phyloP scores from a whole-genome alignment of 2,113 vertebrate genomes.

The Platichthys stellatus region DNA sequence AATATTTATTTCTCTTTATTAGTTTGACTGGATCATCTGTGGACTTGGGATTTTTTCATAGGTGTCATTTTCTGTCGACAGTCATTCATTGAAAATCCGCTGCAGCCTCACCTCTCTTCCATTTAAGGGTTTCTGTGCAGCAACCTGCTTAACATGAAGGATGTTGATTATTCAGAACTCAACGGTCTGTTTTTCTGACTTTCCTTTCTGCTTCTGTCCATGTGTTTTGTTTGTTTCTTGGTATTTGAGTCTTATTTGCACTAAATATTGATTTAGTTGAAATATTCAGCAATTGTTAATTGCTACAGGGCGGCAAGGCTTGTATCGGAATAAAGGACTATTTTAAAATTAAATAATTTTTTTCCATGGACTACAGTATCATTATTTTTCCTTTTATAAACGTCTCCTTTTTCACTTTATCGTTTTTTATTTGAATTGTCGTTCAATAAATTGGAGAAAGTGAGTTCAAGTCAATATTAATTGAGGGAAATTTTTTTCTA shows the following conservation, averaged over 20 bases:
- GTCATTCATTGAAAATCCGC: conserved; percentile 43
- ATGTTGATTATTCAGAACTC: conserved; percentile 4
- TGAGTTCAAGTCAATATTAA: not conserved
- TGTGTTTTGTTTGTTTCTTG: not conserved
- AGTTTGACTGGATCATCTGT: conserved; percentile 85
- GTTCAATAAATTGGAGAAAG: conserved; percentile 28
- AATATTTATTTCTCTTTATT: conserved; percentile 90
- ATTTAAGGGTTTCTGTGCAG: conserved; percentile 10
- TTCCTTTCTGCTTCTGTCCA: not conserved
- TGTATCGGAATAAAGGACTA: conserved; percentile 11
- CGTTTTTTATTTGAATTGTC: conserved; percentile 18
- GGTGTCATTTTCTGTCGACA: conserved; percentile 73
- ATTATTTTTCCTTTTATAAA: conserved; percentile 13
- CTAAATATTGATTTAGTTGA: conserved; percentile 15
- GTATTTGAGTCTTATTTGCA: not conserved
- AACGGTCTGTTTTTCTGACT: not conserved
- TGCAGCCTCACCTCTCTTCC: conserved; percentile 50
- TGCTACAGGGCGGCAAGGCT: conserved; percentile 31
- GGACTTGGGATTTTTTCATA: conserved; percentile 70
- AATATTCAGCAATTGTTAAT: conserved; percentile 40
- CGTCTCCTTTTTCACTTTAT: conserved; percentile 6
- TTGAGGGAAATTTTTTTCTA: not conserved
- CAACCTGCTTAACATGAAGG: conserved; percentile 43
- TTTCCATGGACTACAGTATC: conserved; percentile 8
- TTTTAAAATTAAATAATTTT: not conserved